Evolutionary conservation across 1,140 invertebrate genomes (phyloP).

Genomic region (Gryllus bimaculatus): DNA sequence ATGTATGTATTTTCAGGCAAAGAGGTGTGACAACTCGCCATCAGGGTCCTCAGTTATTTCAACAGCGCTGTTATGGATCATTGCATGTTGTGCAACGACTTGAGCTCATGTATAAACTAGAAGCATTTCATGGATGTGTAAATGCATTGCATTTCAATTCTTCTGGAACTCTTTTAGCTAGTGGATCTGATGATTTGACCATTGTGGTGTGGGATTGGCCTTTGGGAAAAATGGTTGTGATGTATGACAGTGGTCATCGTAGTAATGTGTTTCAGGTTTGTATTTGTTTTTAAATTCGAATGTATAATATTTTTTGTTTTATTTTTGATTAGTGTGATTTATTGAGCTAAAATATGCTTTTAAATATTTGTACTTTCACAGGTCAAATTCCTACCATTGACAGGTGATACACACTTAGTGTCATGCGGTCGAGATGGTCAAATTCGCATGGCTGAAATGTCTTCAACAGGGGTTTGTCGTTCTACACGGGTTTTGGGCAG

Average conservation of each 20-base stretch:
- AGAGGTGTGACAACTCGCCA: conserved; percentile 39
- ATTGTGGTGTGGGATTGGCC: conserved; percentile 89
- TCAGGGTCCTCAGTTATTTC: conserved; percentile 49
- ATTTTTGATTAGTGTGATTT: neutral
- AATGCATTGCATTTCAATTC: conserved; percentile 87
- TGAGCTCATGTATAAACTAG: conserved; percentile 65
- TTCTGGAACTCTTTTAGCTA: conserved; percentile 63
- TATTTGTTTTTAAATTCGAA: conserved; percentile 25
- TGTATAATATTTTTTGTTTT: neutral
- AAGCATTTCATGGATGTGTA: conserved; percentile 79
- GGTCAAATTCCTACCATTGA: conserved; percentile 57
- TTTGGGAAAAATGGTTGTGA: conserved; percentile 48
- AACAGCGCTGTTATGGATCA: conserved; percentile 67
- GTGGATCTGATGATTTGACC: conserved; percentile 82
- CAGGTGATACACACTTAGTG: conserved; percentile 71
- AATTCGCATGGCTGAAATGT: conserved; percentile 52
- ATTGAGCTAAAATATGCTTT: neutral
- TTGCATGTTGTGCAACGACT: conserved; percentile 72
- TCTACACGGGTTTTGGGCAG: conserved; percentile 50
- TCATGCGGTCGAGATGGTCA: conserved; percentile 84
- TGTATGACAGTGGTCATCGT: conserved; percentile 67
- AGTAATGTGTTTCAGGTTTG: conserved; percentile 85
- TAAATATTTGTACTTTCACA: conserved; percentile 28
- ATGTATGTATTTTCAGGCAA: conserved; percentile 41
- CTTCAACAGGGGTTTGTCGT: conserved; percentile 40